A percentile compares a stretch with the other conserved stretches of the same genome.
phyloP scores from a whole-genome alignment of 2,113 vertebrate species.

The Mola mola region DNA sequence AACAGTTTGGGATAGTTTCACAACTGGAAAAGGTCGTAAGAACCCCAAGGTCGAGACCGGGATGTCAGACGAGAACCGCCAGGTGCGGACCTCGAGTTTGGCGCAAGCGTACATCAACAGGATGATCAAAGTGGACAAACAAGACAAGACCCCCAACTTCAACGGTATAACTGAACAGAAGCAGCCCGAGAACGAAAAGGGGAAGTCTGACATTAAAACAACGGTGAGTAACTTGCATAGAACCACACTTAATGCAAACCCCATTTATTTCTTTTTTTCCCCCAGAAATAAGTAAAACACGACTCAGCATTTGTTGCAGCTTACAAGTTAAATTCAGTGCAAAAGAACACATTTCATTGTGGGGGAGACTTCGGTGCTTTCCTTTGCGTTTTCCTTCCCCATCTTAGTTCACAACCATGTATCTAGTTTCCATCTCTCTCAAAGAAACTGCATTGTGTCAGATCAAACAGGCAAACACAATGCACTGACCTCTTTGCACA shows the following conservation, averaged over 20 bases:
- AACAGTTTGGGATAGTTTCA: conserved; percentile 85
- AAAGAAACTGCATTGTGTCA: conserved; percentile 59
- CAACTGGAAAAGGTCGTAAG: conserved; percentile 89
- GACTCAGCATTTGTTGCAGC: too few species aligned
- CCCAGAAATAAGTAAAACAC: too few species aligned
- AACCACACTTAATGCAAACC: background rate
- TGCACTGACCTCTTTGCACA: conserved; percentile 66
- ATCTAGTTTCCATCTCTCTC: conserved; percentile 57
- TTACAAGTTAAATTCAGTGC: too few species aligned
- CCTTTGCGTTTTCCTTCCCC: conserved; percentile 59
- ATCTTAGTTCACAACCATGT: conserved; percentile 48
- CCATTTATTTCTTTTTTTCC: background rate
- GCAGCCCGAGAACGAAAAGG: conserved; percentile 82
- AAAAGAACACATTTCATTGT: background rate
- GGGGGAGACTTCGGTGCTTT: conserved; percentile 26
- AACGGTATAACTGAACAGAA: conserved; percentile 66
- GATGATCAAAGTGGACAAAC: conserved; percentile 94
- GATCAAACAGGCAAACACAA: conserved; percentile 70
- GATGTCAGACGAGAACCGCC: conserved; percentile 78
- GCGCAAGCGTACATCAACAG: conserved; percentile 92
- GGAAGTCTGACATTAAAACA: conserved; percentile 77
- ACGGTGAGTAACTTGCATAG: conserved; percentile 82
- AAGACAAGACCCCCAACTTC: conserved; percentile 86
- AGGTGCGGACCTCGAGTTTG: conserved; percentile 76
- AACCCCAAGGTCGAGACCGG: conserved; percentile 81